Percentiles rank a stretch among this genome's conserved stretches.
Evolutionary conservation across 1,140 invertebrate species (phyloP).

Genomic region (Brachionus koreanus): DNA sequence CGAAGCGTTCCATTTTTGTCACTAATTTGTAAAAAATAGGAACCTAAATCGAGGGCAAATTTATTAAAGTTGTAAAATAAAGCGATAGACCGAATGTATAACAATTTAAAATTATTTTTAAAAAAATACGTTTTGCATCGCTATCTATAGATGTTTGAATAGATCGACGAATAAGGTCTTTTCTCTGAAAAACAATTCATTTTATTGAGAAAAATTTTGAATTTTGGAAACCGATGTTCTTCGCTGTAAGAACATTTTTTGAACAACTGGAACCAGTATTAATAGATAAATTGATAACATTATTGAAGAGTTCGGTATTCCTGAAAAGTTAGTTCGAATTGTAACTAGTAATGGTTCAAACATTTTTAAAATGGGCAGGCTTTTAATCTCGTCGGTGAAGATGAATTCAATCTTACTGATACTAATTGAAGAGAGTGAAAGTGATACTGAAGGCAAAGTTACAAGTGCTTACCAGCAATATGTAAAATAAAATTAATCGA

Average conservation of each 20-base stretch:
- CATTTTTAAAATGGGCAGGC: not conserved
- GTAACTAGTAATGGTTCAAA: not conserved
- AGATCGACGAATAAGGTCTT: not conserved
- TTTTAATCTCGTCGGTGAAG: not conserved
- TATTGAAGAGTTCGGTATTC: not conserved
- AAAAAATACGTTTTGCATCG: not conserved
- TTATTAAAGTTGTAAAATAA: not conserved
- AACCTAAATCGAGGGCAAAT: not conserved
- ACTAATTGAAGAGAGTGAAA: not conserved
- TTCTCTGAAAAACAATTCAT: not conserved
- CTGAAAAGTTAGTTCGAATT: not conserved
- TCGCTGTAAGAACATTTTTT: not conserved
- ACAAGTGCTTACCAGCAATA: not conserved
- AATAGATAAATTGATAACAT: not conserved
- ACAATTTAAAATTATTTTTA: not conserved
- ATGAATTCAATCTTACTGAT: not conserved
- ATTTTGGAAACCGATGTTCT: not conserved
- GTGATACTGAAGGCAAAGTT: not conserved
- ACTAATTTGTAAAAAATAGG: not conserved
- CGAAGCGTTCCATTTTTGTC: not conserved
- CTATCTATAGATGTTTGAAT: not conserved
- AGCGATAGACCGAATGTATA: not conserved
- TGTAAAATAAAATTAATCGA: not conserved
- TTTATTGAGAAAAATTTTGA: not conserved
- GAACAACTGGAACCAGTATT: not conserved